phyloP scores from a whole-genome alignment of 2,888 invertebrate genomes.

The Tachina fera region DNA sequence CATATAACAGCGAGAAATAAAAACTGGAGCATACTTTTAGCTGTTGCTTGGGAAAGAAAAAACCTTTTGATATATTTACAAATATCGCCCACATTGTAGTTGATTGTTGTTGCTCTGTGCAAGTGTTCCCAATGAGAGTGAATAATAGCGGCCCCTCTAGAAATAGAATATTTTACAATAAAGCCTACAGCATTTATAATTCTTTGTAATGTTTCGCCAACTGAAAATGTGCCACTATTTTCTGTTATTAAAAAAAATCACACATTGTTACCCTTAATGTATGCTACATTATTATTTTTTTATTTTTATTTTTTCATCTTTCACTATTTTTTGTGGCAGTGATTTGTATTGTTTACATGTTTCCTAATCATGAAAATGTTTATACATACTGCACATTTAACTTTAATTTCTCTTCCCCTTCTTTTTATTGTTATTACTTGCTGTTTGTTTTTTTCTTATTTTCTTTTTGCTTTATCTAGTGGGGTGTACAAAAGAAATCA shows the following conservation, averaged over 20 bases:
- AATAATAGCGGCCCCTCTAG: constrained; percentile 33
- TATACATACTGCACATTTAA: neutral
- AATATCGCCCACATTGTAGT: neutral
- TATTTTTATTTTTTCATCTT: neutral
- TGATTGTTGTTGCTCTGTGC: neutral
- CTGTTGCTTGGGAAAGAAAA: neutral
- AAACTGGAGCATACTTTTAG: constrained; percentile 48
- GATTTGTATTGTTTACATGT: constrained; percentile 22
- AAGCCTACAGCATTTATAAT: neutral
- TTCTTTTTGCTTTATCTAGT: constrained; percentile 8
- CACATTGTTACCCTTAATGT: constrained; percentile 47
- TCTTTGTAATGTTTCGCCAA: neutral
- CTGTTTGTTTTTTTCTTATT: neutral
- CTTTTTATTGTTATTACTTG: neutral
- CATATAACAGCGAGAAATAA: neutral
- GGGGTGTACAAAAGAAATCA: neutral
- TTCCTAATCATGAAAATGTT: constrained; percentile 49
- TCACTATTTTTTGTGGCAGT: neutral
- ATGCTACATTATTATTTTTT: constrained; percentile 21
- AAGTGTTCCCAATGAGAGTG: constrained; percentile 8
- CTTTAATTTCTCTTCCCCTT: neutral
- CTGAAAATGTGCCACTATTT: constrained; percentile 18
- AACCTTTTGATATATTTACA: constrained; percentile 9
- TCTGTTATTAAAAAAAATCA: constrained; percentile 31
- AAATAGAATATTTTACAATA: constrained; percentile 47